Conservation (phyloP, 2,113 vertebrate genomes). For the Girardinichthys multiradiatus region DNA sequence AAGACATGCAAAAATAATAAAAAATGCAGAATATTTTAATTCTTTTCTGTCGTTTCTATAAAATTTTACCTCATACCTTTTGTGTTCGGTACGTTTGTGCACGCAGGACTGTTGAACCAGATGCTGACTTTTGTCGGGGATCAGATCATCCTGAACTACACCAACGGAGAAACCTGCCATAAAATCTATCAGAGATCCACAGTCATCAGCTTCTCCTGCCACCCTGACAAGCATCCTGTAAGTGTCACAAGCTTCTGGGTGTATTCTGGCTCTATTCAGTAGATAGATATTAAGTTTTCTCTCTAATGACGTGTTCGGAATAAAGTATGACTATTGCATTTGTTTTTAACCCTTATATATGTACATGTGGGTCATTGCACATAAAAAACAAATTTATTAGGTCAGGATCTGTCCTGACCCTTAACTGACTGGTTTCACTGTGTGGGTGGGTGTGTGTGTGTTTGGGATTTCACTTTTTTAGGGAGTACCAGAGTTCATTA, state of each 20-base stretch:
- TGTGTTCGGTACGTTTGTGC: not conserved
- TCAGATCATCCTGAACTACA: constrained; percentile 92
- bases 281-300: not conserved
- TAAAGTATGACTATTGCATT: too few relatives aligned
- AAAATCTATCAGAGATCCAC: constrained; percentile 89
- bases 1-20: not conserved
- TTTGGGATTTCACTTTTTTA: constrained; percentile 21
- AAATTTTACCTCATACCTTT: not conserved
- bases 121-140: constrained; percentile 88
- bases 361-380: too few relatives aligned
- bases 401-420: not conserved
- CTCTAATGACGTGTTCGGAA: not conserved
- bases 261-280: not conserved
- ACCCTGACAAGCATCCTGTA: constrained; percentile 83
- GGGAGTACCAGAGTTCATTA: constrained; percentile 87
- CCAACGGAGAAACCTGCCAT: constrained; percentile 88
- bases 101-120: constrained; percentile 83
- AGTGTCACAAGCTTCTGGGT: constrained; percentile 38
- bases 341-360: too few relatives aligned
- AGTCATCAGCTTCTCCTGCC: constrained; percentile 89
- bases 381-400: not conserved
- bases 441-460: too few relatives aligned
- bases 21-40: not conserved
- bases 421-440: constrained; percentile 28
- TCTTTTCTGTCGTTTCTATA: not conserved